Percentiles rank a stretch among this genome's conserved stretches.
phyloP scores from a whole-genome alignment of 1,140 invertebrate genomes.

The Paraescarpia echinospica region DNA sequence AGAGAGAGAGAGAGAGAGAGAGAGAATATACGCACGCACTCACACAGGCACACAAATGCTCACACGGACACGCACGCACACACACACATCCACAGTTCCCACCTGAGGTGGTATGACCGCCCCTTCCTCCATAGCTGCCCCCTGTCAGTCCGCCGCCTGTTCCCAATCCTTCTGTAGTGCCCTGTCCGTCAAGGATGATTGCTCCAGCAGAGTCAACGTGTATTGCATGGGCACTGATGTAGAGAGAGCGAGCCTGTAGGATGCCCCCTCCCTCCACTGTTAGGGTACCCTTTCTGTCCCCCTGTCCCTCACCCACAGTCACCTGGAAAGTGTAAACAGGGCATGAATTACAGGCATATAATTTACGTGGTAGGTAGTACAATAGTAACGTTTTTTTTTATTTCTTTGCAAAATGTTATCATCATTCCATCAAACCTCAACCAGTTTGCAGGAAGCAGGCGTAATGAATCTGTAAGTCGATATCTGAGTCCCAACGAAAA shows the following conservation, averaged over 20 bases:
- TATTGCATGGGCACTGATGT: conserved; percentile 35
- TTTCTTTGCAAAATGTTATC: not conserved
- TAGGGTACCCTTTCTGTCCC: not conserved
- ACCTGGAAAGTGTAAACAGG: not conserved
- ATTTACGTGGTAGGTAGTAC: too few species aligned
- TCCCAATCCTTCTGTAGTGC: conserved; percentile 34
- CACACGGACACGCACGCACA: too few species aligned
- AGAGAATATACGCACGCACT: too few species aligned
- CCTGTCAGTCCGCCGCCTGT: conserved; percentile 30
- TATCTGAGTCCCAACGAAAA: not conserved
- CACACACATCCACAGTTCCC: not conserved
- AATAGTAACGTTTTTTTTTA: not conserved
- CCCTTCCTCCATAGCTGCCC: conserved; percentile 26
- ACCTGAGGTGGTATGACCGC: conserved; percentile 35
- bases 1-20: too few species aligned
- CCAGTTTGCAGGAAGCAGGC: not conserved
- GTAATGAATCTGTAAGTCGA: not conserved
- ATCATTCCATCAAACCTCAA: not conserved
- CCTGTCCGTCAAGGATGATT: conserved; percentile 33
- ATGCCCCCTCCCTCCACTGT: conserved; percentile 38
- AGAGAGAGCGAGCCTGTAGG: conserved; percentile 34
- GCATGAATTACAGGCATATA: too few species aligned
- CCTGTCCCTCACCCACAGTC: not conserved
- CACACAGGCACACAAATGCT: too few species aligned
- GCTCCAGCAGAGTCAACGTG: conserved; percentile 37